A percentile compares a stretch with the other conserved stretches of the same genome.
phyloP scores from a whole-genome alignment of 2,888 invertebrate species.

The Tanytarsus gracilentus region DNA sequence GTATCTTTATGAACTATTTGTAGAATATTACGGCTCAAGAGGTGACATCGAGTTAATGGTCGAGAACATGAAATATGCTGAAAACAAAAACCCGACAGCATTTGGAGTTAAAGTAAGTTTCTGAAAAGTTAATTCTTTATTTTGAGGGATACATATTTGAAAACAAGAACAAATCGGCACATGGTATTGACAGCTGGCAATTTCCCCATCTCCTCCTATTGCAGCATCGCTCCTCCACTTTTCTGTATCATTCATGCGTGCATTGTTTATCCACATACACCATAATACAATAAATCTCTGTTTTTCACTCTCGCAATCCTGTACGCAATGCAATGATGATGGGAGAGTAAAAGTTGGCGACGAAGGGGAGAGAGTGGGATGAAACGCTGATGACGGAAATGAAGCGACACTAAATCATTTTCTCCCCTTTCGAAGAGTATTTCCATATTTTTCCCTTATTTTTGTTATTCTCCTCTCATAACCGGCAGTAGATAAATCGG shows the following conservation, averaged over 20 bases:
- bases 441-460: conserved; percentile 8
- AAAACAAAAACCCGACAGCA: conserved; percentile 38
- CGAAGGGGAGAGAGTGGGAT: not conserved
- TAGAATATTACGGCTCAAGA: conserved; percentile 74
- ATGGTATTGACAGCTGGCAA: conserved; percentile 28
- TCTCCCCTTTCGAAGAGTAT: not conserved
- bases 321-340: not conserved
- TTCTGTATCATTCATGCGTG: not conserved
- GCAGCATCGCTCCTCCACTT: conserved; percentile 16
- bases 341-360: not conserved
- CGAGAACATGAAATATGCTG: conserved; percentile 42
- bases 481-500: conserved; percentile 14
- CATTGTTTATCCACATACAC: conserved; percentile 5
- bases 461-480: conserved; percentile 8
- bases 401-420: conserved; percentile 26
- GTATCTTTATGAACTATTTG: conserved; percentile 73
- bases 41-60: conserved; percentile 63
- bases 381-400: conserved; percentile 1
- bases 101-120: conserved; percentile 39
- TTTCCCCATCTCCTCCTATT: too few species aligned
- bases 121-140: not conserved
- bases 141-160: too few species aligned
- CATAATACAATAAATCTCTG: conserved; percentile 26
- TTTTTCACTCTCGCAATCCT: not conserved
- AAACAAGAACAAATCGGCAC: conserved; percentile 23